Evolutionary conservation across 64 coral and sea anemone genomes (phyloP).

Genomic region (Montipora foliosa): DNA sequence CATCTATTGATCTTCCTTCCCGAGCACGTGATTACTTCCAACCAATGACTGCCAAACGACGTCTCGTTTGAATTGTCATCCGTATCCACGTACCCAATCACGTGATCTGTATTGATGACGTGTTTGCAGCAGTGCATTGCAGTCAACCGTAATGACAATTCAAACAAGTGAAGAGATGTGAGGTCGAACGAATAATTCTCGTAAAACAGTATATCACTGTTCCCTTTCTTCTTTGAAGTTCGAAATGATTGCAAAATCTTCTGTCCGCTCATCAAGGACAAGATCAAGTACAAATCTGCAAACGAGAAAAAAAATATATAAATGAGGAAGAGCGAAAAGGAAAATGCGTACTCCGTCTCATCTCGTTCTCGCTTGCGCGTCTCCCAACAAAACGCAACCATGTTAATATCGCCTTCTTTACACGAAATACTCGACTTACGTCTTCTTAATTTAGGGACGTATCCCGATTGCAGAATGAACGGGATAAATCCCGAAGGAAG

Average conservation of each 20-base stretch:
- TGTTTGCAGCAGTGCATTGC: conserved; percentile 81
- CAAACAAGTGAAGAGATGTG: background rate
- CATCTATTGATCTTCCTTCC: conserved; percentile 62
- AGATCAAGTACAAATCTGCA: conserved; percentile 70
- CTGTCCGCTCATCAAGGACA: conserved; percentile 8
- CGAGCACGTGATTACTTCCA: conserved; percentile 67
- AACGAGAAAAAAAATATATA: background rate
- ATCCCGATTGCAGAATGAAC: too few species aligned
- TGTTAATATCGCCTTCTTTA: too few species aligned
- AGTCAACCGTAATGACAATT: conserved; percentile 53
- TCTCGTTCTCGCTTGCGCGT: too few species aligned
- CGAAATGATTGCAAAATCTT: conserved; percentile 41
- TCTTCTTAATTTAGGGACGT: too few species aligned
- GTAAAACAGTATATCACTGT: conserved; percentile 67
- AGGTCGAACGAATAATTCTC: conserved; percentile 77
- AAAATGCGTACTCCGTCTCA: too few species aligned
- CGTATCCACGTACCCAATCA: conserved; percentile 59
- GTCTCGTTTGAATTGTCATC: conserved; percentile 25
- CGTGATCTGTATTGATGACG: conserved; percentile 69
- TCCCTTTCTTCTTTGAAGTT: conserved; percentile 73
- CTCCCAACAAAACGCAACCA: too few species aligned
- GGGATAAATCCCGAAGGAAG: too few species aligned
- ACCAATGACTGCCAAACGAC: conserved; percentile 69
- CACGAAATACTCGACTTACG: too few species aligned
- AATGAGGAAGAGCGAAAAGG: background rate